Evolutionary conservation across 2,888 invertebrate species (phyloP).

Genomic region (Apantesis nais): DNA sequence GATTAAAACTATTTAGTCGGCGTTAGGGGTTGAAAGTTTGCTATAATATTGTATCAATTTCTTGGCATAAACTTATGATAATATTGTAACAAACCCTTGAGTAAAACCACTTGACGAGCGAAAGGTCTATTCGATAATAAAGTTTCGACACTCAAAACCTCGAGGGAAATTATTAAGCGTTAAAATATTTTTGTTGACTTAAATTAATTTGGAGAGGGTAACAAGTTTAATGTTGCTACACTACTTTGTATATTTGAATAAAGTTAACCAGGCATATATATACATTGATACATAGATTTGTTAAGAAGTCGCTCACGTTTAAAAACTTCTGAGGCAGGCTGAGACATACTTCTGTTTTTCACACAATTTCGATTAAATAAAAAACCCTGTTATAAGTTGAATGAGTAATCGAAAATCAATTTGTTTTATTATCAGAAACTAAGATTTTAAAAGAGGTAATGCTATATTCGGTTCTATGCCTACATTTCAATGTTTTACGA

Average conservation of each 20-base stretch:
- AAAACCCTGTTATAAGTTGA: too few relatives aligned
- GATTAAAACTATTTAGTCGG: conserved; percentile 40
- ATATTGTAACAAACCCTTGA: conserved; percentile 33
- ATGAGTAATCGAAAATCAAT: background rate
- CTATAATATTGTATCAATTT: conserved; percentile 40
- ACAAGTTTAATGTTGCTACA: conserved; percentile 23
- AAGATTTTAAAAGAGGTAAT: too few relatives aligned
- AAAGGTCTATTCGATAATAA: conserved; percentile 39
- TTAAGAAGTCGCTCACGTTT: background rate
- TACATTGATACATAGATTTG: background rate
- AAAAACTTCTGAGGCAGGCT: background rate
- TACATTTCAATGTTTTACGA: too few relatives aligned
- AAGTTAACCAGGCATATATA: background rate
- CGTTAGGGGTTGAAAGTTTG: conserved; percentile 21
- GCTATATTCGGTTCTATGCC: too few relatives aligned
- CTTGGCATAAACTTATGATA: conserved; percentile 36
- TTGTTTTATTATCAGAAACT: background rate
- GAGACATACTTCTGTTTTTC: background rate
- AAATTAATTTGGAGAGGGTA: conserved; percentile 40
- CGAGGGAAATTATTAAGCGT: conserved; percentile 42
- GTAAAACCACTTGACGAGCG: conserved; percentile 29
- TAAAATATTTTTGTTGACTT: conserved; percentile 45
- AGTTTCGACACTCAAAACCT: conserved; percentile 42
- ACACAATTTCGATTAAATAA: too few relatives aligned
- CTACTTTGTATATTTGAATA: conserved; percentile 16